Evolutionary conservation across 2,797 vertebrate species (phyloP).

Genomic region (Gymnothorax javanicus): DNA sequence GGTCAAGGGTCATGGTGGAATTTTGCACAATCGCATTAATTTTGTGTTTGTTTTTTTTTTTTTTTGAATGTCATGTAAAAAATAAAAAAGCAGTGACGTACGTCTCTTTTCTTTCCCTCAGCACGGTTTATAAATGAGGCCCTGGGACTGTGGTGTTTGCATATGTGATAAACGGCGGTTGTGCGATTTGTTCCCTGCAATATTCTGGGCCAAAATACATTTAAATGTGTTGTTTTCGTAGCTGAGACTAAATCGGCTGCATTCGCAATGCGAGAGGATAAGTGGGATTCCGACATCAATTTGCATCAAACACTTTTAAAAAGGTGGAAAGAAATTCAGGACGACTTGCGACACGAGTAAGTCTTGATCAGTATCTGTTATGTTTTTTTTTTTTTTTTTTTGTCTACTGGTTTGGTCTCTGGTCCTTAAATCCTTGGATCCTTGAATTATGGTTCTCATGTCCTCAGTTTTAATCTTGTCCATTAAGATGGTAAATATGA

Average conservation of each 20-base stretch:
- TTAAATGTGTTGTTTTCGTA: slow-evolving; percentile 54
- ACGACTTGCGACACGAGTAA: slow-evolving; percentile 83
- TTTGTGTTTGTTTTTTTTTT: no score
- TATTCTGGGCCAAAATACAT: background rate
- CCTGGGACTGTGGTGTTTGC: background rate
- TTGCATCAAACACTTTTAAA: slow-evolving; percentile 88
- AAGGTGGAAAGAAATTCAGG: slow-evolving; percentile 86
- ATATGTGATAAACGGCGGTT: background rate
- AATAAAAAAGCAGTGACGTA: no score
- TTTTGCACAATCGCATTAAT: no score
- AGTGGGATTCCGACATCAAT: slow-evolving; percentile 92
- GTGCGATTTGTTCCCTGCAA: background rate
- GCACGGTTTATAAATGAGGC: no score
- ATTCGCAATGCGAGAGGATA: slow-evolving; percentile 85
- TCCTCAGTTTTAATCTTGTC: no score
- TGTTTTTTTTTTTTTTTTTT: background rate
- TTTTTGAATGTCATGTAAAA: no score
- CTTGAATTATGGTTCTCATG: no score
- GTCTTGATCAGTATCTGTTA: slow-evolving; percentile 38
- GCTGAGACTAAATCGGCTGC: slow-evolving; percentile 86
- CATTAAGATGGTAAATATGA: background rate
- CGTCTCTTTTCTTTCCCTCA: no score
- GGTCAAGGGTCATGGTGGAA: no score
- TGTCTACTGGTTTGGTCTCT: background rate
- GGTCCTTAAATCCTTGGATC: no score